phyloP scores from a whole-genome alignment of 2,797 vertebrate genomes.

The Xenops minutus region DNA sequence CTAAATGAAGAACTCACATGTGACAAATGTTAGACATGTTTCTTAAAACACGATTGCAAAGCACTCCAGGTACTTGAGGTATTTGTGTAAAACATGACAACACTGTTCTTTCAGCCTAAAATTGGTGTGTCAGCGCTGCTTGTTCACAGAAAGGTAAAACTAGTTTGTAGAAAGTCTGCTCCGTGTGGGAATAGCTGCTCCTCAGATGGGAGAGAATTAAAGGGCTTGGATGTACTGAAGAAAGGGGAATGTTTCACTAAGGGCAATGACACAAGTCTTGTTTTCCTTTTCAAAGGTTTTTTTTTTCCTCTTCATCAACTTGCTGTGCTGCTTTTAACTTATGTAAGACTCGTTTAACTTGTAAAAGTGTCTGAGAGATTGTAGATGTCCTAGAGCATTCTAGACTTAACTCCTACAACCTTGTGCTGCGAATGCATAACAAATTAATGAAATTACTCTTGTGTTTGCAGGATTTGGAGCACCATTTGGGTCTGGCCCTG shows the following conservation, averaged over 20 bases:
- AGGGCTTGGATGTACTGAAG: neutral
- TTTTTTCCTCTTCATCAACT: neutral
- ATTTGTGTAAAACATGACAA: slow-evolving; percentile 5
- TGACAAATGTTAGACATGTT: slow-evolving; percentile 44
- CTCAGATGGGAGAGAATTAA: neutral
- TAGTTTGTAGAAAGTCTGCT: neutral
- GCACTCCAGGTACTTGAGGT: neutral
- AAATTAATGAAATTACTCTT: neutral
- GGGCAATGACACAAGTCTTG: neutral
- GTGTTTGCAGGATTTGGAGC: slow-evolving; percentile 89
- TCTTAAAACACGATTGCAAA: neutral
- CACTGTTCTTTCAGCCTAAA: neutral
- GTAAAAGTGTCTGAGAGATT: neutral
- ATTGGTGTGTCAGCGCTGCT: neutral
- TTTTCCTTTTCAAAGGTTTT: slow-evolving; percentile 1
- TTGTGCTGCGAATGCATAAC: neutral
- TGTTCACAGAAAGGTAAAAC: neutral
- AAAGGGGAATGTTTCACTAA: neutral
- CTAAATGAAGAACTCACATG: neutral
- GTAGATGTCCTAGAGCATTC: neutral
- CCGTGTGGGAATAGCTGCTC: neutral
- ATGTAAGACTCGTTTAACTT: neutral
- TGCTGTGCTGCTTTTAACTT: neutral
- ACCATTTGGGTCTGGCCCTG: slow-evolving; percentile 93
- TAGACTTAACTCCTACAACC: neutral